These are phyloP conservation scores for Riptortus pedestris DNA, from an alignment of 1,140 invertebrate species.

Conservation along the genomic window DNA sequence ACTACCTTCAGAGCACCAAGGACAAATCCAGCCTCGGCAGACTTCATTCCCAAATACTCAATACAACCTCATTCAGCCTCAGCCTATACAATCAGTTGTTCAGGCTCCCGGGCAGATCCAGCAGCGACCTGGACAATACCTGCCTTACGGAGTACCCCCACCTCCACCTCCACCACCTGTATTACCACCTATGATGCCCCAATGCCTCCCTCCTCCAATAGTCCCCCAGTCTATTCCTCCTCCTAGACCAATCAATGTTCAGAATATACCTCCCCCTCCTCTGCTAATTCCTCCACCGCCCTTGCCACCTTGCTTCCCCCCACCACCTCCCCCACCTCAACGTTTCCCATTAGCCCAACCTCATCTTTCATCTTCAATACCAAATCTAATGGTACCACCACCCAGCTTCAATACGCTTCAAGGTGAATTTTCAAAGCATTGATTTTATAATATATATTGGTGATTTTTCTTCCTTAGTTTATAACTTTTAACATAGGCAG, in stretches of 20 bases:
- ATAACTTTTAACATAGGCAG: no score
- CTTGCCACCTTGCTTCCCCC: slow-evolving; percentile 36
- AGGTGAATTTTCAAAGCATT: no score
- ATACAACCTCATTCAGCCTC: slow-evolving; percentile 8
- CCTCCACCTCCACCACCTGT: slow-evolving; percentile 28
- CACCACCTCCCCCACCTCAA: slow-evolving; percentile 36
- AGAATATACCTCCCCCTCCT: slow-evolving; percentile 41
- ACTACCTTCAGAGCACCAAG: slow-evolving; percentile 27
- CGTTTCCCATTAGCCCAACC: slow-evolving; percentile 34
- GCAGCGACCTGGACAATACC: slow-evolving; percentile 23
- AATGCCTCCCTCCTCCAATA: slow-evolving; percentile 33
- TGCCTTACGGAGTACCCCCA: slow-evolving; percentile 24
- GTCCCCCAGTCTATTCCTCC: slow-evolving; percentile 39
- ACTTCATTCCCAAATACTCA: no score
- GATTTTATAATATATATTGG: no score
- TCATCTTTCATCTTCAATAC: slow-evolving; percentile 34
- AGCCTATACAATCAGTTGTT: slow-evolving; percentile 11
- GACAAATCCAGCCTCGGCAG: slow-evolving; percentile 26
- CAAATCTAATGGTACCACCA: slow-evolving; percentile 32
- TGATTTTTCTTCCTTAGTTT: no score
- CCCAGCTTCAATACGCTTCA: slow-evolving; percentile 19
- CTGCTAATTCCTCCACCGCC: slow-evolving; percentile 37
- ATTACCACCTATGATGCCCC: slow-evolving; percentile 7
- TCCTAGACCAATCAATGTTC: slow-evolving; percentile 41
- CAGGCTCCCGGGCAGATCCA: slow-evolving; percentile 17